Percentiles rank a stretch among this genome's conserved stretches.
These are phyloP conservation scores for Heteromormyrus szaboi DNA, from an alignment of 2,797 vertebrate genomes.

Conservation along the genomic window DNA sequence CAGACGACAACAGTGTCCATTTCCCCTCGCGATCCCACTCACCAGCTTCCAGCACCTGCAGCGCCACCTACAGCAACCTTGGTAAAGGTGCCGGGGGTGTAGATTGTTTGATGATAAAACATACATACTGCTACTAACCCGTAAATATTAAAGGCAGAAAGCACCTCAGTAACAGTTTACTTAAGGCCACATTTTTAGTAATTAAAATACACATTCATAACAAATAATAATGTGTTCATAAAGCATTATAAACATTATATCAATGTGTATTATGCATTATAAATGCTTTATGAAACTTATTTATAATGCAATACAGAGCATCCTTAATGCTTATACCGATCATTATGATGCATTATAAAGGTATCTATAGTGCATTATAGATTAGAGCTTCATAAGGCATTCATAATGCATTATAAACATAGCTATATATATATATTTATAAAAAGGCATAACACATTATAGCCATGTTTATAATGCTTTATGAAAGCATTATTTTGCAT, in stretches of 20 bases:
- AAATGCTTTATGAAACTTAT: neutral
- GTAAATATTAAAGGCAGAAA: neutral
- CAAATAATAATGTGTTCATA: neutral
- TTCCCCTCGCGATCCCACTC: slow-evolving; percentile 67
- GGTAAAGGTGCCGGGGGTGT: slow-evolving; percentile 59
- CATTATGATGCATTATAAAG: no score
- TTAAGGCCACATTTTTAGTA: neutral
- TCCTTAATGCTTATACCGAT: no score
- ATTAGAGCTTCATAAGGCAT: neutral
- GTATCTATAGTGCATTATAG: neutral
- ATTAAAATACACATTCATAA: neutral
- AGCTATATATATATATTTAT: neutral
- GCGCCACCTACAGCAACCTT: slow-evolving; percentile 91
- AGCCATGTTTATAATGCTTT: neutral
- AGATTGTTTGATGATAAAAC: neutral
- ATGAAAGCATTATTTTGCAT: neutral
- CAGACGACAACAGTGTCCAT: slow-evolving; percentile 65
- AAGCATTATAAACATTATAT: neutral
- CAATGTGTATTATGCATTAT: neutral
- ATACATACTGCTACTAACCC: neutral
- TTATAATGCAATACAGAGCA: neutral
- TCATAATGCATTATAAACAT: neutral
- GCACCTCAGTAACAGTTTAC: neutral
- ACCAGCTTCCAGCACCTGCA: slow-evolving; percentile 69
- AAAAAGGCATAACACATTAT: no score